These are phyloP conservation scores for Varanus komodoensis DNA, from an alignment of 2,113 vertebrate genomes.

Conservation along the genomic window DNA sequence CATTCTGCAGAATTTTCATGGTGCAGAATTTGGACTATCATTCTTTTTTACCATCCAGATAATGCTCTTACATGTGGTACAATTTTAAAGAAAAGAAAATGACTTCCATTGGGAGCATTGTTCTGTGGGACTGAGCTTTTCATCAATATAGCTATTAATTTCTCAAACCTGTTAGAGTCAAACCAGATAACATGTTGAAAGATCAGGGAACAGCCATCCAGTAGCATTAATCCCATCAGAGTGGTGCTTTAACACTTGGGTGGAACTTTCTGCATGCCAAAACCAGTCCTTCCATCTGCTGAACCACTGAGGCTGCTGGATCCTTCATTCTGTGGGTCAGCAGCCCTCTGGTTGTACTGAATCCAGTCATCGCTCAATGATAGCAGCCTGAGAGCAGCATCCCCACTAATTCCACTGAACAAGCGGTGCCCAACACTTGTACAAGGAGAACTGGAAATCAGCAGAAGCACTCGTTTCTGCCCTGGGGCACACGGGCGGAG, in stretches of 20 bases:
- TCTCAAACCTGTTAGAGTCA: neutral
- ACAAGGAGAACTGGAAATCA: no score
- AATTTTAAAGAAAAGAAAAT: neutral
- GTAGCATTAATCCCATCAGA: neutral
- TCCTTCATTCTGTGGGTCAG: neutral
- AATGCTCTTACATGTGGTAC: neutral
- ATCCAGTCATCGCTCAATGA: no score
- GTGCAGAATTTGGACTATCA: neutral
- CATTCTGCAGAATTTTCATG: neutral
- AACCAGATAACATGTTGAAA: neutral
- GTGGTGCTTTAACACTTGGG: neutral
- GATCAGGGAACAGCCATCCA: neutral
- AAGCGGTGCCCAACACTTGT: no score
- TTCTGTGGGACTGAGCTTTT: neutral
- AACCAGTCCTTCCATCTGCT: neutral
- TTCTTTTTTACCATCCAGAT: neutral
- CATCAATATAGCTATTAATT: neutral
- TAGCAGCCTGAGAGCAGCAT: no score
- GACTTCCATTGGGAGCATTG: neutral
- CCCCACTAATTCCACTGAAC: no score
- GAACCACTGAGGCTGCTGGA: neutral
- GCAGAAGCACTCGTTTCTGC: no score
- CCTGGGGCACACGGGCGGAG: no score
- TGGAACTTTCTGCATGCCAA: neutral
- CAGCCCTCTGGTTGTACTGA: neutral